phyloP scores from a whole-genome alignment of 2,113 vertebrate genomes.

The Circaetus cinerascens region DNA sequence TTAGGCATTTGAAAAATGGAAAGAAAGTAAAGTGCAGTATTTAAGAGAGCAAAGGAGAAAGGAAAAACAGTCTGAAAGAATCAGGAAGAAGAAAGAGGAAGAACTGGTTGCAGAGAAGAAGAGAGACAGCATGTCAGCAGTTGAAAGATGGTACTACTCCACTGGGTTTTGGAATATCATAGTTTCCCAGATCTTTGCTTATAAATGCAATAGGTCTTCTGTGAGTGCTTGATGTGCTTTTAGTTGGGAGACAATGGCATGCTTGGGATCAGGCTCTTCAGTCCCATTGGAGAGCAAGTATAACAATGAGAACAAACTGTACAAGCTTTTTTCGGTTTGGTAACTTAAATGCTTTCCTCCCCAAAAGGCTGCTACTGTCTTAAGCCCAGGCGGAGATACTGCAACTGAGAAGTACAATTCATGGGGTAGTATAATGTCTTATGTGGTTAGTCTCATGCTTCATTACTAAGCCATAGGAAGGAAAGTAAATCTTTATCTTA shows the following conservation, averaged over 20 bases:
- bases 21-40: slow-evolving; percentile 76
- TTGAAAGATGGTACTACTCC: slow-evolving; percentile 84
- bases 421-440: background rate
- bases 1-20: slow-evolving; percentile 94
- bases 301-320: background rate
- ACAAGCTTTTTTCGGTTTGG: background rate
- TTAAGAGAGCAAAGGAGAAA: slow-evolving; percentile 79
- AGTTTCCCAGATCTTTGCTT: background rate
- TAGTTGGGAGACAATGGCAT: background rate
- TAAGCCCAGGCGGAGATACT: background rate
- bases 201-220: background rate
- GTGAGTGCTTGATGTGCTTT: background rate
- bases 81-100: slow-evolving; percentile 76
- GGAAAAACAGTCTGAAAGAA: slow-evolving; percentile 77
- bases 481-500: background rate
- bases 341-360: background rate
- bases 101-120: slow-evolving; percentile 78
- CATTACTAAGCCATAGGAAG: background rate
- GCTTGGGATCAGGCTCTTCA: background rate
- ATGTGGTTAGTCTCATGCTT: background rate
- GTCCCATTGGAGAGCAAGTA: background rate
- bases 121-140: slow-evolving; percentile 74
- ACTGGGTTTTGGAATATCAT: background rate
- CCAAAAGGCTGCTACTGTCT: background rate
- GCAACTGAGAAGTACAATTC: background rate